Evolutionary conservation across 2,888 invertebrate genomes (phyloP), one percentile per base, ranked within the genome.

Genomic region (Girardia tigrina): DNA sequence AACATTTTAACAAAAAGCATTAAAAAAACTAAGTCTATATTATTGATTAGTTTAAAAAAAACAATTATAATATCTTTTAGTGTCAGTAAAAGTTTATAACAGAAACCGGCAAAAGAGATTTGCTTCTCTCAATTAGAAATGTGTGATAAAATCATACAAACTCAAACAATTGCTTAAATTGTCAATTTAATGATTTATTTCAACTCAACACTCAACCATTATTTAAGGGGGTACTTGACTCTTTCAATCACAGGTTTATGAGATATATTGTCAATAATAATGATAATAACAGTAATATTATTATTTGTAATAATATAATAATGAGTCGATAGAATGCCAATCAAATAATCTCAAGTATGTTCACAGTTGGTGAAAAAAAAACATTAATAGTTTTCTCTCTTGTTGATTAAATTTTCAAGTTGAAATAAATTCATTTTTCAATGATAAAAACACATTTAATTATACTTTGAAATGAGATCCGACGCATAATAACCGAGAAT

Each of bases 401-500:
- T 56, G 4, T 20, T 56, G 23, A 56, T 56, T 4, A n/a, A 16
- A 36, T 36, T 36, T 12, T n/a, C 16, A 36, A 8, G 8, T 36
- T 36, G 8, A 12, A 36, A 36, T 36, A 36, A 16, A 16, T 16
- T 36, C 12, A 36, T 36, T 36, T 36, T 36, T 36, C 8, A 8
- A 36, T 36, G 16, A 36, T 36, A 12, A 12, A 8, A 36, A 8
- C 16, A 12, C 16, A 20, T 26, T 26, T 6, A 28, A 27, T 71
- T 6, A 71, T 29, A 73, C 69, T 70, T 26, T n/a, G 70, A 70
- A 23, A 71, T 94, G 90, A 94, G 97, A 85, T 98, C 97, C 71
- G 95, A 94, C 29, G 97, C 97, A 80, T 98, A 95, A 84, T 97
- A 98, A 6, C 97, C 94, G 26, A 98, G 88, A 79, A 98, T 93